A percentile compares a stretch with the other conserved stretches of the same genome.
phyloP scores from a whole-genome alignment of 2,113 vertebrate species.

The Channa argus region DNA sequence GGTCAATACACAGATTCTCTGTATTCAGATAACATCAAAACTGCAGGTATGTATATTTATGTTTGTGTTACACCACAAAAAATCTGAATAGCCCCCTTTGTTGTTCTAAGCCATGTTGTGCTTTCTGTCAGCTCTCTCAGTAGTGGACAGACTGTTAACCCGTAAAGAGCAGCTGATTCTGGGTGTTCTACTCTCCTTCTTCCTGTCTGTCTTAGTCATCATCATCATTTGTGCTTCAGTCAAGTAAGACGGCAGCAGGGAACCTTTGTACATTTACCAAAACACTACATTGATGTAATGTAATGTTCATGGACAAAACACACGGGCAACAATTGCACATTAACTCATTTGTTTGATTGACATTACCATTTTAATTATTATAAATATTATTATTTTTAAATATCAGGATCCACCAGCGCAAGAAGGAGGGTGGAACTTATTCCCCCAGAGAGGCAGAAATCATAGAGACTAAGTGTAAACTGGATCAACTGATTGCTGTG shows the following conservation, averaged over 20 bases:
- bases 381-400: conserved; percentile 31
- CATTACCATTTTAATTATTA: background rate
- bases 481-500: conserved; percentile 97
- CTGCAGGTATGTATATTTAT: conserved; percentile 85
- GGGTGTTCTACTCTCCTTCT: conserved; percentile 92
- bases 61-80: background rate
- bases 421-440: conserved; percentile 96
- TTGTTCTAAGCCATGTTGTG: background rate
- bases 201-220: conserved; percentile 90
- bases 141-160: conserved; percentile 88
- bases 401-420: conserved; percentile 91
- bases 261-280: background rate
- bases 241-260: conserved; percentile 83
- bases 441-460: conserved; percentile 97
- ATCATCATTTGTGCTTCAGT: conserved; percentile 91
- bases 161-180: conserved; percentile 93
- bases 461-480: conserved; percentile 96
- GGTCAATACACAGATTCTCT: conserved; percentile 96
- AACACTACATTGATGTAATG: conserved; percentile 1
- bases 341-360: conserved; percentile 22
- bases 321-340: background rate
- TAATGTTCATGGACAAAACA: background rate
- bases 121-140: conserved; percentile 14
- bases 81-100: background rate
- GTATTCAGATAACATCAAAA: conserved; percentile 92